Conservation (phyloP, 1,140 invertebrate genomes). For the Sycophaga agraensis region DNA sequence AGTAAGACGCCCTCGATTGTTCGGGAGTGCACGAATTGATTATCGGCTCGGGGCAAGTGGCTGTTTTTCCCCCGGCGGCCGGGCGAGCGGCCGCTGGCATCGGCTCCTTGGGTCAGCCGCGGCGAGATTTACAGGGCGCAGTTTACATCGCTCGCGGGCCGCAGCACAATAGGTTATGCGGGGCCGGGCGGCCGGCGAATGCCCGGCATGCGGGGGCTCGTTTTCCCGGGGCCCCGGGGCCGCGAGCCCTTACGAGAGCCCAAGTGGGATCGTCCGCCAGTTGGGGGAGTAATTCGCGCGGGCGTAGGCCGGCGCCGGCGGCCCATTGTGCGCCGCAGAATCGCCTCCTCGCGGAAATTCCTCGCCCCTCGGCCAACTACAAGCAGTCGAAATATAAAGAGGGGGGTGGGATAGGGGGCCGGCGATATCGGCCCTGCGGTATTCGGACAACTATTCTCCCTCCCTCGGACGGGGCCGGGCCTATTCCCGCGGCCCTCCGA, state of each 20-base stretch:
- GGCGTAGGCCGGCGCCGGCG: not conserved
- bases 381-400: constrained; percentile 1
- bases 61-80: not conserved
- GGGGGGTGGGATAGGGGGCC: too few relatives aligned
- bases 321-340: not conserved
- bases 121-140: too few relatives aligned
- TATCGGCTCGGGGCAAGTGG: not conserved
- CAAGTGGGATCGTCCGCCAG: not conserved
- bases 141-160: not conserved
- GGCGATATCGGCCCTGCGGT: constrained; percentile 29
- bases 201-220: constrained; percentile 5
- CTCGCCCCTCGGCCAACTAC: too few relatives aligned
- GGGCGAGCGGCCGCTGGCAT: not conserved
- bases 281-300: constrained; percentile 1
- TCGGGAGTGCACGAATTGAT: too few relatives aligned
- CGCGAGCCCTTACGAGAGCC: not conserved
- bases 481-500: constrained; percentile 33
- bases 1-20: too few relatives aligned
- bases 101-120: too few relatives aligned
- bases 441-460: constrained; percentile 48
- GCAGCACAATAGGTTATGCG: not conserved
- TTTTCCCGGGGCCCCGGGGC: not conserved
- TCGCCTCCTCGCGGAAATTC: not conserved
- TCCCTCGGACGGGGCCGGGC: not conserved
- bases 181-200: constrained; percentile 20